Base-by-base conservation (phyloP, 2,888 invertebrate genomes). In the Thysanoteuthis rhombus region DNA sequence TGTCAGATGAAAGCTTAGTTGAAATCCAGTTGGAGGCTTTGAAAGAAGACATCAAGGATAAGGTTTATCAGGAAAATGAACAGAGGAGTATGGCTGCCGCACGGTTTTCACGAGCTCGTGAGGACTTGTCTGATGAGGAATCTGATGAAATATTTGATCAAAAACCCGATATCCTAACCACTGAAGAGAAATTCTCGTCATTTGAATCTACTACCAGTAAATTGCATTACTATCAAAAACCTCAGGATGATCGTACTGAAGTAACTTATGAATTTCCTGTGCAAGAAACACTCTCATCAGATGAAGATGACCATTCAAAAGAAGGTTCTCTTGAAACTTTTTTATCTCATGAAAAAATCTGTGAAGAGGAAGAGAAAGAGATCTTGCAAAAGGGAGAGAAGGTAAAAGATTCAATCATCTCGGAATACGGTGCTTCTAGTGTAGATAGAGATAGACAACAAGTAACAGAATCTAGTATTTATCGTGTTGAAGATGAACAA, bases 251-350 rank as follows among this genome's bases (percentile, higher is more conserved):
- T 16, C 92, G 92, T 19, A 92, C 92, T 10, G 92, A 92, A 36
- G 45, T 75, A 92, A 58, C 93, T 91, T 58, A 92, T 92, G 42
- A 93, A 93, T 89, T 93, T 93, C 89, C 93, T 38, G 89, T 47
- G 25, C 47, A 90, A 28, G 90, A 93, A 90, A 52, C 90, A 12
- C 38, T 93, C 28, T 75, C 90, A 8, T 89, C 90, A 45, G 93
- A 90, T 25, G 89, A 89, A 36, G 90, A 42, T 19, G 93, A 93
- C 28, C 93, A 40, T 58, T 89, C 93, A 40, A 89, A 90, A n/a
- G 93, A 42, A 36, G 28, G 75, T 36, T 32, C 47, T 36, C 47
- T 39, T 22, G 90, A 93, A 47, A 45, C 90, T 25, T 47, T 89
- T 45, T 52, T 90, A 36, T 32, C 92, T 22, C 92, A 92, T 92